phyloP scores from a whole-genome alignment of 2,113 vertebrate species.

The Cettia cetti region DNA sequence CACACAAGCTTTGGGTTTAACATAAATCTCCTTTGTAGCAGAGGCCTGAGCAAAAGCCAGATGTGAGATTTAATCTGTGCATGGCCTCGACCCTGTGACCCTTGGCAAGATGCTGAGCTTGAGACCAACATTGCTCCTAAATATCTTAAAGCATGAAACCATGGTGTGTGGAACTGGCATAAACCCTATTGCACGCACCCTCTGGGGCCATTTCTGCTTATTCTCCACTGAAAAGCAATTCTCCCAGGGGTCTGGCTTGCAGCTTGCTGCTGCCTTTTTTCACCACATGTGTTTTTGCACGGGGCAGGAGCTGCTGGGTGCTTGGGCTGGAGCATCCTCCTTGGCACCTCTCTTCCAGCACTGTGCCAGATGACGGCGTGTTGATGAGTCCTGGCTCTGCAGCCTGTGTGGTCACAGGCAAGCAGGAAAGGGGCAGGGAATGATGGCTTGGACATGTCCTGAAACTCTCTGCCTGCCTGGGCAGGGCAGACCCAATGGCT shows the following conservation, averaged over 20 bases:
- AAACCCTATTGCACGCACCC: accelerated
- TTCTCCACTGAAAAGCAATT: not conserved
- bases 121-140: not conserved
- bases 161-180: not conserved
- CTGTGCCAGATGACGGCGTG: accelerated
- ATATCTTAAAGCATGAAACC: not conserved
- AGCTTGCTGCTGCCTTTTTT: not conserved
- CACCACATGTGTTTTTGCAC: accelerated
- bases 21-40: not conserved
- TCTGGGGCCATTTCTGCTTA: not conserved
- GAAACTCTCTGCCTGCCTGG: not conserved
- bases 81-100: not conserved
- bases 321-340: not conserved
- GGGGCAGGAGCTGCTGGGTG: not conserved
- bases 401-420: not conserved
- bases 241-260: not conserved
- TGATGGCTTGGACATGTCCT: not conserved
- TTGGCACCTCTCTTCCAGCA: not conserved
- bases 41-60: not conserved
- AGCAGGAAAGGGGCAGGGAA: not conserved
- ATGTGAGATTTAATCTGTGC: not conserved
- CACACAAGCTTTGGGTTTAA: not conserved
- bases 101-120: not conserved
- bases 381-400: not conserved
- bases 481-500: not conserved